Conservation (phyloP, 2,888 invertebrate genomes). For the Listrodromus nycthemerus region DNA sequence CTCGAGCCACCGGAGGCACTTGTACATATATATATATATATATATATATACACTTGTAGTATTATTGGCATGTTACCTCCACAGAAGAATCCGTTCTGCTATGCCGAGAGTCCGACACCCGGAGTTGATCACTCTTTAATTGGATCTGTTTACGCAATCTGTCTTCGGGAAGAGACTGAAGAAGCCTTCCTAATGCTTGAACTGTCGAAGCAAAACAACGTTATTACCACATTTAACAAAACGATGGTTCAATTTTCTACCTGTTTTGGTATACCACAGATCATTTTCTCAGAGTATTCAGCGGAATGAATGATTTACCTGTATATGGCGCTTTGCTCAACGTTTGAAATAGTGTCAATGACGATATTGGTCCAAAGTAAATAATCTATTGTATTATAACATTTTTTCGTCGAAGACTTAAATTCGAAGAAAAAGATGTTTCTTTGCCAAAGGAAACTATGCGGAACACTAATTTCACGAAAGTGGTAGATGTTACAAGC, state of each 20-base stretch:
- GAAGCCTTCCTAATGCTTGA: neutral
- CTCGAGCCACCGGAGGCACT: neutral
- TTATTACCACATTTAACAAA: neutral
- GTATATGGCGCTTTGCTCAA: no score
- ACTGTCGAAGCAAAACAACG: neutral
- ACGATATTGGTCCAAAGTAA: neutral
- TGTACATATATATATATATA: neutral
- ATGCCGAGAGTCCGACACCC: neutral
- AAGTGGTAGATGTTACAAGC: no score
- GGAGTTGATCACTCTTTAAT: slow-evolving; percentile 22
- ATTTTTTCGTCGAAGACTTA: neutral
- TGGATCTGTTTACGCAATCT: neutral
- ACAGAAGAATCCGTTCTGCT: neutral
- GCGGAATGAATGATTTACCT: neutral
- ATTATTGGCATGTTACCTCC: neutral
- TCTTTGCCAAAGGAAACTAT: no score
- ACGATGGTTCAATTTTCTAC: neutral
- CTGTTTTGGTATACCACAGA: neutral
- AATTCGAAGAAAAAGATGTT: neutral
- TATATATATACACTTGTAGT: neutral
- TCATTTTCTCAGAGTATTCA: neutral
- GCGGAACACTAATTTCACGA: no score
- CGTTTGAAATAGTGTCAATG: no score
- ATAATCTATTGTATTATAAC: neutral
- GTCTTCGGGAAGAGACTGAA: neutral